Conservation (phyloP, 2,888 invertebrate genomes). For the Neoascia interrupta region DNA sequence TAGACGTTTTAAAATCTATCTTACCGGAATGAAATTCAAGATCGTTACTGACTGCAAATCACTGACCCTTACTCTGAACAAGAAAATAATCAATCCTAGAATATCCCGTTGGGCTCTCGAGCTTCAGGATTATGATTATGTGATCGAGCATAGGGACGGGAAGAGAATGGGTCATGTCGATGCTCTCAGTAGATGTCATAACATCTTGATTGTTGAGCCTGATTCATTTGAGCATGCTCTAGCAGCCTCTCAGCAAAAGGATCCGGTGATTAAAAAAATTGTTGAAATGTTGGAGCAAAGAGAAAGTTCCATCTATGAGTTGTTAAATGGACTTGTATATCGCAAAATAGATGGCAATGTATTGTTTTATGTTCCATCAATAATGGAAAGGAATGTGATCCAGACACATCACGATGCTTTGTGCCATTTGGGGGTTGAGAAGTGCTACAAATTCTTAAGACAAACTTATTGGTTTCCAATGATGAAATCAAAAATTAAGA, state of each 20-base stretch:
- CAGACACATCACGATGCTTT: conserved; percentile 71
- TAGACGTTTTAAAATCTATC: conserved; percentile 70
- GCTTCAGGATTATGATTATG: conserved; percentile 74
- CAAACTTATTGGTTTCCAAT: conserved; percentile 72
- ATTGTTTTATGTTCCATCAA: conserved; percentile 63
- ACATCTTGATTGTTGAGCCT: conserved; percentile 22
- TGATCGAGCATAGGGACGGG: conserved; percentile 64
- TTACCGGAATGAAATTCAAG: conserved; percentile 70
- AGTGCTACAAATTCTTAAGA: conserved; percentile 71
- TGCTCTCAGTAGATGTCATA: conserved; percentile 71
- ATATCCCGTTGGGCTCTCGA: conserved; percentile 67
- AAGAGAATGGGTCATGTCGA: conserved; percentile 73
- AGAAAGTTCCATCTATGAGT: conserved; percentile 37
- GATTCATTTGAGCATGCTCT: conserved; percentile 44
- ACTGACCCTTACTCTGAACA: conserved; percentile 63
- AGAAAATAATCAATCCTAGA: conserved; percentile 67
- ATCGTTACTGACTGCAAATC: conserved; percentile 69
- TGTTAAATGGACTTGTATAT: conserved; percentile 55
- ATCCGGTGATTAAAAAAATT: conserved; percentile 60
- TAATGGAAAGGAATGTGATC: conserved; percentile 69
- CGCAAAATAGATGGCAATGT: conserved; percentile 17
- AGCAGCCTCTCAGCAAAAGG: conserved; percentile 45
- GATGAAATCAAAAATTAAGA: conserved; percentile 47
- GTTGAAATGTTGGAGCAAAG: conserved; percentile 52
- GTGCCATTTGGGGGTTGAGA: conserved; percentile 73